A percentile compares a stretch with the other conserved stretches of the same genome.
Conservation (phyloP, 2,888 invertebrate genomes). For the Drosophila diplacantha region DNA sequence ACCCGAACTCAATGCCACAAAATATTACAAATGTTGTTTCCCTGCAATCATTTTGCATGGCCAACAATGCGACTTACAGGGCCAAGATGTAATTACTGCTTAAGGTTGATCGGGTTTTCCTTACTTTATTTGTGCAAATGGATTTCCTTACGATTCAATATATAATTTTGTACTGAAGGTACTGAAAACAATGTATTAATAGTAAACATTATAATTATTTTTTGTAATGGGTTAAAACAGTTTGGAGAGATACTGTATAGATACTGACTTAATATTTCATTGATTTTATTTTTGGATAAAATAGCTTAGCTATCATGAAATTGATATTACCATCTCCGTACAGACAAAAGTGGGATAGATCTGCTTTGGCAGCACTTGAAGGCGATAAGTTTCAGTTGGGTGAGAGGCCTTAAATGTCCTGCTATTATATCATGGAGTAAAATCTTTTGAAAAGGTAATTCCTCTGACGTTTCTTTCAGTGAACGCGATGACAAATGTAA, state of each 20-base stretch:
- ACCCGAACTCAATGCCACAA: constrained; percentile 10
- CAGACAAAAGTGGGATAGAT: no score
- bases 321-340: no score
- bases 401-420: background rate
- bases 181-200: background rate
- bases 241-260: background rate
- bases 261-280: no score
- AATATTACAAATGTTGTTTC: constrained; percentile 6
- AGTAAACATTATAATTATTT: no score
- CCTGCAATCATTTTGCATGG: background rate
- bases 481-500: constrained; percentile 7
- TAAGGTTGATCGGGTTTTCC: background rate
- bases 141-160: constrained; percentile 1
- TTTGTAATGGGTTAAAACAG: no score
- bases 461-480: background rate
- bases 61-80: background rate
- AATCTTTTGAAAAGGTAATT: background rate
- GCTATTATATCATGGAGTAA: background rate
- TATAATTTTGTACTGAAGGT: background rate
- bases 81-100: constrained; percentile 7
- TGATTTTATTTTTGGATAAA: no score
- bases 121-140: background rate
- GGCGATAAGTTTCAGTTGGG: background rate
- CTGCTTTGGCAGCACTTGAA: background rate
- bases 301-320: no score